Evolutionary conservation across 2,888 invertebrate genomes (phyloP), one percentile per base, ranked within the genome.

Genomic region (Drosophila colorata): DNA sequence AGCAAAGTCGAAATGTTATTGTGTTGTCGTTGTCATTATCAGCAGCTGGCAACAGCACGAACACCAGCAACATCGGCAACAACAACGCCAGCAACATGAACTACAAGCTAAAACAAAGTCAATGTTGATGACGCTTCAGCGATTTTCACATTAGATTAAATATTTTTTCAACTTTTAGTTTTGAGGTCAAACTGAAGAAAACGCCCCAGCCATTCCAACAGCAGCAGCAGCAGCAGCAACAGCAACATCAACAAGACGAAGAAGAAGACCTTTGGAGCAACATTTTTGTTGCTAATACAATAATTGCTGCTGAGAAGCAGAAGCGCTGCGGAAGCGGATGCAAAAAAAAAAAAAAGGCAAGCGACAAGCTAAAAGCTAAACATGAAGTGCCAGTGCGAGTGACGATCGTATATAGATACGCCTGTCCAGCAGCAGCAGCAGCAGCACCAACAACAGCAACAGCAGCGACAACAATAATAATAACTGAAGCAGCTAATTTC

Each of bases 141-240:
- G 85, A 85, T 85, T 85, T 85, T 85, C 89, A 85, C 85, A 85
- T 89, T 85, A 85, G 85, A 89, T 86, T 82, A 86, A 86, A 87
- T 85, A 77, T 77, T 69, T 72, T 69, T 74, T 83, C 78, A 66
- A 80, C 80, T 76, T 74, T 78, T 70, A 64, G 78, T 88, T 85
- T 88, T 88, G 80, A 87, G 85, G 89, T 86, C 85, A 87, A 87
- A 63, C 66, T 67, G 67, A 69, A 68, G 69, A 67, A 71, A 78
- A 75, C 74, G 78, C 68, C 81, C 68, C 47, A 55, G 41, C 44
- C 35, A 66, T 37, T 38, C 44, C 35, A 66, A 47, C 44, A 58
- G 9, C 28, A 25, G 18, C n/a, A 47, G 14, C 18, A 47, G 58
- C 14, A 14, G 9, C 28, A 20, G 18, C 9, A 53, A 18, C 38